Conservation (phyloP, 2,113 vertebrate genomes). For the Tychaedon coryphoeus region DNA sequence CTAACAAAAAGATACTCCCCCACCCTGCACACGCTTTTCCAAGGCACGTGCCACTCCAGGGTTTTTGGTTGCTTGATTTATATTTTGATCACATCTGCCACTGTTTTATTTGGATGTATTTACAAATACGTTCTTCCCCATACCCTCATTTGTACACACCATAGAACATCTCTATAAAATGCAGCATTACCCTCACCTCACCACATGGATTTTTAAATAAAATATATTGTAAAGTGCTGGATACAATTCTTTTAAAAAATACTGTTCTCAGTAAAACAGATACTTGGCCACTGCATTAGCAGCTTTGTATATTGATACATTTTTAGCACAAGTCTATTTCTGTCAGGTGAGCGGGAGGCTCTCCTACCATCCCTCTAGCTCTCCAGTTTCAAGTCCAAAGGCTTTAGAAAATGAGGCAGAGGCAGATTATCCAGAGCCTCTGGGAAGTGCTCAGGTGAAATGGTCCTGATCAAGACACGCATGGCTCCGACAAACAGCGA, state of each 20-base stretch:
- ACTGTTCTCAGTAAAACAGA: constrained; percentile 51
- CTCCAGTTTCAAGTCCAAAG: constrained; percentile 78
- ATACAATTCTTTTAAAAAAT: constrained; percentile 50
- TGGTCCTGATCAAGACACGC: constrained; percentile 83
- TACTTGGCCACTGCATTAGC: background rate
- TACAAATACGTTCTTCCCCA: constrained; percentile 4
- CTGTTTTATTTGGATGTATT: constrained; percentile 31
- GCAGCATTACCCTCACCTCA: background rate
- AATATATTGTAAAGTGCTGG: constrained; percentile 68
- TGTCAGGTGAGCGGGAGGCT: background rate
- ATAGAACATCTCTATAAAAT: constrained; percentile 15
- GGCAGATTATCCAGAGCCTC: constrained; percentile 81
- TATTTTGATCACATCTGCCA: constrained; percentile 31
- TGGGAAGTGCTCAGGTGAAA: constrained; percentile 77
- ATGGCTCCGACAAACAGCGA: constrained; percentile 85
- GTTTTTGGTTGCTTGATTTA: background rate
- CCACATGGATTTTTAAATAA: constrained; percentile 51
- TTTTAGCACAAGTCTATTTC: constrained; percentile 33
- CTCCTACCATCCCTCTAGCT: constrained; percentile 36
- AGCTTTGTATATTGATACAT: background rate
- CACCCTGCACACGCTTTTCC: background rate
- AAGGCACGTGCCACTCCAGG: background rate
- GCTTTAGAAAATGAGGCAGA: constrained; percentile 86
- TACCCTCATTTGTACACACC: background rate
- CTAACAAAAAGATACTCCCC: constrained; percentile 19